Evolutionary conservation across 2,888 invertebrate genomes (phyloP).

Genomic region (Megastigmus dorsalis): DNA sequence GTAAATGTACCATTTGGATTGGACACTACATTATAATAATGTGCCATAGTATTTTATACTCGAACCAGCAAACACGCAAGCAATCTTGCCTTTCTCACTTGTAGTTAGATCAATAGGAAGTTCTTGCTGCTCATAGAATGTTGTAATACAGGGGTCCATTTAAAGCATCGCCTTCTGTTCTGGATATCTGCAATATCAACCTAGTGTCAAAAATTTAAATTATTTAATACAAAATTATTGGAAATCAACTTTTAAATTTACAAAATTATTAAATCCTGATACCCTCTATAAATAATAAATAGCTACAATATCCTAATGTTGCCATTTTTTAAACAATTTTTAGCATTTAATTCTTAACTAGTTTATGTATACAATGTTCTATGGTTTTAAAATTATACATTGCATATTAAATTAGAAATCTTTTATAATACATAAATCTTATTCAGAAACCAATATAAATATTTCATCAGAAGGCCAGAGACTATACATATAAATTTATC

Average conservation of each 20-base stretch:
- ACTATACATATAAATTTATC: too few relatives aligned
- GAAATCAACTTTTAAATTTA: conserved; percentile 15
- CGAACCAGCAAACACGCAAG: conserved; percentile 56
- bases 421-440: too few relatives aligned
- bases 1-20: conserved; percentile 69
- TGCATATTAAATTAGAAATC: not conserved
- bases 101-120: conserved; percentile 33
- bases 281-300: not conserved
- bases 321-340: not conserved
- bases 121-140: conserved; percentile 55
- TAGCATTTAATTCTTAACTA: conserved; percentile 3
- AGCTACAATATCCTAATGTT: conserved; percentile 45
- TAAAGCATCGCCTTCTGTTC: conserved; percentile 64
- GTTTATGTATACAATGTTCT: conserved; percentile 21
- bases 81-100: conserved; percentile 51
- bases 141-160: conserved; percentile 63
- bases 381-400: not conserved
- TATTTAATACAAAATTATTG: conserved; percentile 50
- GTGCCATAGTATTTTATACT: conserved; percentile 69
- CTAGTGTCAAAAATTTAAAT: conserved; percentile 62
- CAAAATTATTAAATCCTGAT: not conserved
- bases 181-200: conserved; percentile 61
- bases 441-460: too few relatives aligned
- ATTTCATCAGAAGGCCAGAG: too few relatives aligned
- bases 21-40: conserved; percentile 70